phyloP scores from a whole-genome alignment of 1,140 invertebrate genomes.

The Aphidius ervi region DNA sequence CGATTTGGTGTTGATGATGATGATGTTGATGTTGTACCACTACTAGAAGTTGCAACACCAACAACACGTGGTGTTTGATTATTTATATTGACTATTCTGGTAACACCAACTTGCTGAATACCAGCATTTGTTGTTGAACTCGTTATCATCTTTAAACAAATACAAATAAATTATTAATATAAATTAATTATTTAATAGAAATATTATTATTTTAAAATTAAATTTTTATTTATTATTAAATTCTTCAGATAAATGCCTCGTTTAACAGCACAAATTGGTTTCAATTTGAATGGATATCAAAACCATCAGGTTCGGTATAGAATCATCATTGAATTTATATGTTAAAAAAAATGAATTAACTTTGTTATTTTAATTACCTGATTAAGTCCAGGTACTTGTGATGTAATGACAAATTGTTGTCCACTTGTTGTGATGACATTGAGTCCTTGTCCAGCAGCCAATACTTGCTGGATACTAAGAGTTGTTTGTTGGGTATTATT shows the following conservation, averaged over 20 bases:
- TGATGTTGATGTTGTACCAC: slow-evolving; percentile 37
- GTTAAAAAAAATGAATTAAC: background rate
- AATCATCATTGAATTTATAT: slow-evolving; percentile 26
- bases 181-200: background rate
- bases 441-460: slow-evolving; percentile 48
- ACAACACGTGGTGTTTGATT: slow-evolving; percentile 40
- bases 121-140: slow-evolving; percentile 40
- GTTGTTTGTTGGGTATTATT: slow-evolving; percentile 35
- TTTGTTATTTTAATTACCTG: slow-evolving; percentile 35
- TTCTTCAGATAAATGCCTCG: slow-evolving; percentile 38
- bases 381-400: slow-evolving; percentile 49
- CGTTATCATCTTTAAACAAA: slow-evolving; percentile 41
- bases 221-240: background rate
- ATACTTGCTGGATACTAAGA: slow-evolving; percentile 51
- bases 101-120: slow-evolving; percentile 47
- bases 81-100: slow-evolving; percentile 49
- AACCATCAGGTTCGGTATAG: slow-evolving; percentile 35
- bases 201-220: background rate
- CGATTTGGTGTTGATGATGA: slow-evolving; percentile 39
- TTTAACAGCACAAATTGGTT: slow-evolving; percentile 28
- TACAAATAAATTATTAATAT: background rate
- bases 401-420: slow-evolving; percentile 53
- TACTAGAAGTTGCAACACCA: slow-evolving; percentile 39
- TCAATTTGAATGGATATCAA: slow-evolving; percentile 32
- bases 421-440: slow-evolving; percentile 50